Conservation (phyloP, 1,140 invertebrate genomes). For the Battus philenor region DNA sequence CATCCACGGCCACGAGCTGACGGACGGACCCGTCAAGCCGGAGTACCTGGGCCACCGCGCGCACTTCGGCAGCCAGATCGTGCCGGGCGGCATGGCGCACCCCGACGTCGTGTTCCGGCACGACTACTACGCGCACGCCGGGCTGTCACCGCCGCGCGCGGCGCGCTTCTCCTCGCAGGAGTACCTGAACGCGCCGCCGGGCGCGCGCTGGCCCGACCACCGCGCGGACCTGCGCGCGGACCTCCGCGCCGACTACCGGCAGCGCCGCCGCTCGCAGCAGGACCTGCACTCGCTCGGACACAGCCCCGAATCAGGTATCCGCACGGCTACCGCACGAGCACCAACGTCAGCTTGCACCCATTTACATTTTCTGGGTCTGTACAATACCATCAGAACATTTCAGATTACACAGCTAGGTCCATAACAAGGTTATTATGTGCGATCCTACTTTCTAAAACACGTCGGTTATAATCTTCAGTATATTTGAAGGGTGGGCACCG, state of each 20-base stretch:
- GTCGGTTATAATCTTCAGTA: too few species aligned
- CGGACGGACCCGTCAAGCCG: conserved; percentile 58
- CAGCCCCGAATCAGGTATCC: conserved; percentile 69
- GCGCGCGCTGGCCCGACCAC: conserved; percentile 60
- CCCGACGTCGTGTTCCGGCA: conserved; percentile 71
- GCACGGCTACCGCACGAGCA: too few species aligned
- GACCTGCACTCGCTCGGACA: conserved; percentile 69
- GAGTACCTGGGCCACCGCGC: conserved; percentile 56
- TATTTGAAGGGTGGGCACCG: too few species aligned
- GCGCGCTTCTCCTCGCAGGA: conserved; percentile 72
- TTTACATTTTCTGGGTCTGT: too few species aligned
- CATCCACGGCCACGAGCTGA: conserved; percentile 70
- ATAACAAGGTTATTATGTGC: too few species aligned
- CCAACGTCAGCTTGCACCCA: too few species aligned
- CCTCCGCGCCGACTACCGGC: conserved; percentile 53
- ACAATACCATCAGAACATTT: too few species aligned
- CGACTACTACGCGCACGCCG: conserved; percentile 62
- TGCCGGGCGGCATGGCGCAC: conserved; percentile 54
- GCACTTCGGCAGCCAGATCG: conserved; percentile 61
- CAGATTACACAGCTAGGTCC: too few species aligned
- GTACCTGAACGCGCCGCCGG: conserved; percentile 64
- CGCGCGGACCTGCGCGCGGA: conserved; percentile 54
- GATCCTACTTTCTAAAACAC: too few species aligned
- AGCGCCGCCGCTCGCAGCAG: conserved; percentile 66
- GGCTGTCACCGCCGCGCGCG: conserved; percentile 61